Evolutionary conservation across 1,140 invertebrate genomes (phyloP).

Genomic region (Leguminivora glycinivorella): DNA sequence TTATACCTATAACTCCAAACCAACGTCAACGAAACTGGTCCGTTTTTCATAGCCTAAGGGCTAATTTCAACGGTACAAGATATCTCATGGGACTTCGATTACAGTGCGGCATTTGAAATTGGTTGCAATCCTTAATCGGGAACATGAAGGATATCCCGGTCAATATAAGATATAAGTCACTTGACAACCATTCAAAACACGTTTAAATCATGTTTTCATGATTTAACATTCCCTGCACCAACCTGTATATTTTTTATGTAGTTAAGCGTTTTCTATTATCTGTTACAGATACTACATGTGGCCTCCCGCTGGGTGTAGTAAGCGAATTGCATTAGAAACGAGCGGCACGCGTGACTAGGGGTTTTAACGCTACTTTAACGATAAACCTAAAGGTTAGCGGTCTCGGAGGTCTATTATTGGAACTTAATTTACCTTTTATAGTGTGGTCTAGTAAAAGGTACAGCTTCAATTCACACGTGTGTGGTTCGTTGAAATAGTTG

Average conservation of each 20-base stretch:
- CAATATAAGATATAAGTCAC: too few species aligned
- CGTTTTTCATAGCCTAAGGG: too few species aligned
- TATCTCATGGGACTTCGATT: too few species aligned
- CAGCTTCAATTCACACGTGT: not conserved
- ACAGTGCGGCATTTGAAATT: too few species aligned
- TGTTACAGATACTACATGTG: not conserved
- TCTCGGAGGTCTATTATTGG: slow-evolving; percentile 25
- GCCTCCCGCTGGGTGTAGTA: slow-evolving; percentile 1
- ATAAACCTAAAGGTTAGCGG: slow-evolving; percentile 28
- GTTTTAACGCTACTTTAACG: slow-evolving; percentile 34
- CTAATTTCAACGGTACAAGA: too few species aligned
- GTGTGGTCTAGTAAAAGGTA: not conserved
- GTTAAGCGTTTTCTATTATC: slow-evolving; percentile 10
- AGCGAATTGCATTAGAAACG: slow-evolving; percentile 18
- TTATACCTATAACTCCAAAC: not conserved
- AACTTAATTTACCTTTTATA: not conserved
- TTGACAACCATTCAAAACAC: too few species aligned
- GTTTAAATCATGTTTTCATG: too few species aligned
- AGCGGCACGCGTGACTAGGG: slow-evolving; percentile 34
- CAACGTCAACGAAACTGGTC: too few species aligned
- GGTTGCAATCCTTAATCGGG: too few species aligned
- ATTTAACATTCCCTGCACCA: not conserved
- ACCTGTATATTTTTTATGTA: too few species aligned
- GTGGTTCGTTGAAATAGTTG: not conserved
- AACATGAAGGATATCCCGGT: too few species aligned